Evolutionary conservation across 2,113 vertebrate genomes (phyloP).

Genomic region (Laticauda laticaudata): DNA sequence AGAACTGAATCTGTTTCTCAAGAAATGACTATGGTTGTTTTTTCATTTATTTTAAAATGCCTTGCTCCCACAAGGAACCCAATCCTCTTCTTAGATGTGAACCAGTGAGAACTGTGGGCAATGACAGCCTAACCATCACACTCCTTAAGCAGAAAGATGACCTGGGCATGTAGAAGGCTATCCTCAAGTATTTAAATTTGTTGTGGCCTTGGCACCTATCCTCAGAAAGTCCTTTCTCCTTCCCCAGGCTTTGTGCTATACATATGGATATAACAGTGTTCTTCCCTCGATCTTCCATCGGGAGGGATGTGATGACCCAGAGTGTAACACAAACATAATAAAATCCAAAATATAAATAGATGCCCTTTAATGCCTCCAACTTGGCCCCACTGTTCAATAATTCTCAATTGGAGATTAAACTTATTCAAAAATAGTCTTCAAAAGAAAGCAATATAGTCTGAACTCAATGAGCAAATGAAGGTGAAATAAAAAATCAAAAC

Average conservation of each 20-base stretch:
- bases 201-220: background rate
- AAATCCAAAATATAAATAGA: too few relatives aligned
- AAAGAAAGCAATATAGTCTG: too few relatives aligned
- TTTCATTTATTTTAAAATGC: constrained; percentile 41
- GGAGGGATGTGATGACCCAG: too few relatives aligned
- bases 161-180: background rate
- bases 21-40: constrained; percentile 2
- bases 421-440: too few relatives aligned
- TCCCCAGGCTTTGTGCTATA: background rate
- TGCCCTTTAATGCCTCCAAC: too few relatives aligned
- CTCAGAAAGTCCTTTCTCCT: background rate
- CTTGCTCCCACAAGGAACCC: background rate
- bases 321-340: too few relatives aligned
- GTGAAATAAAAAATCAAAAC: too few relatives aligned
- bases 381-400: too few relatives aligned
- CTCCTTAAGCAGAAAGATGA: background rate
- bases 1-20: background rate
- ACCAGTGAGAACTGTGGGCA: background rate
- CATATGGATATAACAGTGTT: background rate
- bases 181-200: background rate
- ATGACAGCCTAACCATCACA: background rate
- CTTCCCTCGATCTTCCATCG: background rate
- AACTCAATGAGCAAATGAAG: too few relatives aligned
- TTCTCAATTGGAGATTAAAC: too few relatives aligned
- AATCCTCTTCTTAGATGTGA: background rate